Evolutionary conservation across 1,140 invertebrate genomes (phyloP).

Genomic region (Zaprionus camerounensis): DNA sequence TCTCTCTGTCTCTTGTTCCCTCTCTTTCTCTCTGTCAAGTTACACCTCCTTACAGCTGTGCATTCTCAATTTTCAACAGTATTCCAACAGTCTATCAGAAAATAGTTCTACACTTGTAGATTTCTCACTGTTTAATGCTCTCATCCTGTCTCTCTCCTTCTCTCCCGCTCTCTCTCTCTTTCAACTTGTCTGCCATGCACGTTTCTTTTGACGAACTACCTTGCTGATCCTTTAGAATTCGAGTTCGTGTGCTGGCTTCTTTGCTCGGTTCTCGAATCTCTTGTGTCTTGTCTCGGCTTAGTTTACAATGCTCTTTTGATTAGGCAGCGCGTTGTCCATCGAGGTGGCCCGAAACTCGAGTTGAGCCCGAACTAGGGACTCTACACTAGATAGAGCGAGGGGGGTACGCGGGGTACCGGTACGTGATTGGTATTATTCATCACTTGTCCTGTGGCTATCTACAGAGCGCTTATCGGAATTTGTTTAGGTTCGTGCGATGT

Average conservation of each 20-base stretch:
- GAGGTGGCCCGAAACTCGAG: slow-evolving; percentile 46
- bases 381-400: neutral
- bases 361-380: neutral
- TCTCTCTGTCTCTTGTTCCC: no score
- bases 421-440: slow-evolving; percentile 84
- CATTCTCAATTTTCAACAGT: slow-evolving; percentile 1
- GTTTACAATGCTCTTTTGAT: slow-evolving; percentile 81
- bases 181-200: slow-evolving; percentile 6
- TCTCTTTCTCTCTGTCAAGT: neutral
- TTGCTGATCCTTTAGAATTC: slow-evolving; percentile 71
- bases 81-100: neutral
- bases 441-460: slow-evolving; percentile 72
- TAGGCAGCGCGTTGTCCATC: slow-evolving; percentile 42
- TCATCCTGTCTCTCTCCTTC: neutral
- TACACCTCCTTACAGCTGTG: no score
- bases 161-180: neutral
- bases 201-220: slow-evolving; percentile 39
- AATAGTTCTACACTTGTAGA: neutral
- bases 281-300: slow-evolving; percentile 76
- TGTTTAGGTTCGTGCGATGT: slow-evolving; percentile 68
- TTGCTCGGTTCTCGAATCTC: slow-evolving; percentile 6
- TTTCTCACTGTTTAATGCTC: neutral
- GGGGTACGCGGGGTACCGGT: slow-evolving; percentile 7
- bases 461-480: slow-evolving; percentile 65
- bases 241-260: slow-evolving; percentile 39